Base-by-base conservation (phyloP, 2,797 vertebrate species). In the Zenarchopterus dispar region DNA sequence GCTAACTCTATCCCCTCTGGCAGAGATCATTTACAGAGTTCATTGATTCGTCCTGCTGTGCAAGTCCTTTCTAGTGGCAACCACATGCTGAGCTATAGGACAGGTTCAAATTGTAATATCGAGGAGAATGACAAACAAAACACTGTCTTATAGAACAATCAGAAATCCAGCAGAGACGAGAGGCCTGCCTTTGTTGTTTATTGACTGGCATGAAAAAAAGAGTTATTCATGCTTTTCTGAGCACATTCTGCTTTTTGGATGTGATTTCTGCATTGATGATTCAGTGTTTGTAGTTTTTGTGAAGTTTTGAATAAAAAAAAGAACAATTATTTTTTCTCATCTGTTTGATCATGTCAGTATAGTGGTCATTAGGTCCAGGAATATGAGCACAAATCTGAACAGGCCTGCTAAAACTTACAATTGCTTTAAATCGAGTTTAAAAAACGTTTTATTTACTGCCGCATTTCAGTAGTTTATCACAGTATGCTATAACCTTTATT, bases 41-140 rank as follows among this genome's bases (percentile, higher is more conserved):
- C 85, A 90, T 87, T 86, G 86, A 91, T 88, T 88, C 62, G 47
- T 78, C 79, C 69, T 23, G 67, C 84, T 89, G 77, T 50, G 76
- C 62, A 63, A 48, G 69, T 78, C 47, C 64, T 65, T 70, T 74
- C 63, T 71, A 73, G 51, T 68, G 61, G 67, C 41, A 51, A 53
- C 46, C 47, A 28, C 84, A 84, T 68, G 79, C 72, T 75, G 80
- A 56, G 80, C 70, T 47, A 57, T 47, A 71, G 69, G 68, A 77
- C 60, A 62, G 62, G 74, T 77, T 71, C 71, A 58, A 59, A 70
- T 77, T 71, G 70, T 67, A 54, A 67, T 51, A 80, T 78, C 64
- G 36, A 70, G 36, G 33, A 28, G 41, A 43, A 53, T 4, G 21
- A 74, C 57, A 65, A 69, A 81, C 54, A 75, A 80, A 77, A 61